phyloP scores from a whole-genome alignment of 2,888 invertebrate genomes.

The Tridacna gigas region DNA sequence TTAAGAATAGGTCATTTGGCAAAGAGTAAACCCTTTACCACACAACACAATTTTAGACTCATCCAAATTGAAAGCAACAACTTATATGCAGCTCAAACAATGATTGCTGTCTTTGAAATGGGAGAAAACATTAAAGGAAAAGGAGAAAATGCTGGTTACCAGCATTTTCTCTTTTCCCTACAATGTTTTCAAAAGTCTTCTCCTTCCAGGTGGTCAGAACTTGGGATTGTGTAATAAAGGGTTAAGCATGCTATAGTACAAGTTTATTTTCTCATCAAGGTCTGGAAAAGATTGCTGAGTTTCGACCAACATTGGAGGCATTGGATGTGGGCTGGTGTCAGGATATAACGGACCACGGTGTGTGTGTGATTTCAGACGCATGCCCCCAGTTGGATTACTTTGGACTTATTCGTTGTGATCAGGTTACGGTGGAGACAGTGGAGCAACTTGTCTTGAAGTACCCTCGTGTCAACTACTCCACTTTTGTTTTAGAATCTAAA shows the following conservation, averaged over 20 bases:
- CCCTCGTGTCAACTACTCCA: constrained; percentile 78
- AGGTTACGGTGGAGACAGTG: constrained; percentile 71
- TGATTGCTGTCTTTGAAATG: no score
- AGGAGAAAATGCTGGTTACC: no score
- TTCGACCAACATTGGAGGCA: constrained; percentile 70
- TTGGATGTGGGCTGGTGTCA: constrained; percentile 81
- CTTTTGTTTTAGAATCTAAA: constrained; percentile 76
- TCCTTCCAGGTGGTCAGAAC: background rate
- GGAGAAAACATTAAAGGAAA: no score
- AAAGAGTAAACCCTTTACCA: no score
- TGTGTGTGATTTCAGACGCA: constrained; percentile 68
- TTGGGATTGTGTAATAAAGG: background rate
- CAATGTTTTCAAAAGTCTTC: no score
- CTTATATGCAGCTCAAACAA: no score
- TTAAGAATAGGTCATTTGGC: no score
- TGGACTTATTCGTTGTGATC: constrained; percentile 79
- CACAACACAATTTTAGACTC: no score
- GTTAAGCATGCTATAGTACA: background rate
- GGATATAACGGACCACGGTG: constrained; percentile 74
- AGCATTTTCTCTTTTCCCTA: no score
- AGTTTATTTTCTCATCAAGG: constrained; percentile 59
- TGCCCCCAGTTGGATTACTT: constrained; percentile 74
- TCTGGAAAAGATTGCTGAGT: constrained; percentile 65
- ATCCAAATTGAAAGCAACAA: no score
- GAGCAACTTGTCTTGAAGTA: constrained; percentile 70